phyloP scores from a whole-genome alignment of 2,113 vertebrate species.

The Chauna torquata region DNA sequence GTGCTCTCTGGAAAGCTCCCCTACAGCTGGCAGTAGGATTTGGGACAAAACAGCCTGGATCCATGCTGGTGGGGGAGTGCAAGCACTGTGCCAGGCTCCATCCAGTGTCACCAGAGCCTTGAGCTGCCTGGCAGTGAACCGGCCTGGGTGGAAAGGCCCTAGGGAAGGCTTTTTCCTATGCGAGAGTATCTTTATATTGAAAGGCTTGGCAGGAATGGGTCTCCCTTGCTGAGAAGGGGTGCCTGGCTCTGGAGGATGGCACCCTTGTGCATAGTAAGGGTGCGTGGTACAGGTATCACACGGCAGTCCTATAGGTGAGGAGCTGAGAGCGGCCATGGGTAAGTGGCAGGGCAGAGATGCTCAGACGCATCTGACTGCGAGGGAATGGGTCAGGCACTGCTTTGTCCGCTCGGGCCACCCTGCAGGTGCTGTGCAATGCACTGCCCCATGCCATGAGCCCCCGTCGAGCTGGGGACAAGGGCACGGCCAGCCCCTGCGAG shows the following conservation, averaged over 20 bases:
- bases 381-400: not conserved
- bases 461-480: not conserved
- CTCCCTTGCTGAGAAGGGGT: not conserved
- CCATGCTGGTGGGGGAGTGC: not conserved
- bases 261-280: not conserved
- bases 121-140: not conserved
- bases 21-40: not conserved
- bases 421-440: no score
- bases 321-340: not conserved
- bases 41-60: not conserved
- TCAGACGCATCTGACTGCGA: not conserved
- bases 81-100: not conserved
- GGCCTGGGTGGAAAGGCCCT: not conserved
- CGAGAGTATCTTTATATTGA: not conserved
- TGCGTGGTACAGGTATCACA: rapidly evolving
- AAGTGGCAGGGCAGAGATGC: not conserved
- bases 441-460: not conserved
- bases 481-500: not conserved
- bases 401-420: not conserved
- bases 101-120: not conserved
- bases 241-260: not conserved
- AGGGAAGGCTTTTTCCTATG: not conserved
- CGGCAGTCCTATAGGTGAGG: not conserved
- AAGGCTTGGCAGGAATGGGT: not conserved
- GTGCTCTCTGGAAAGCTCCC: not conserved